Conservation (phyloP, 2,888 invertebrate genomes). For the Empis stercorea region DNA sequence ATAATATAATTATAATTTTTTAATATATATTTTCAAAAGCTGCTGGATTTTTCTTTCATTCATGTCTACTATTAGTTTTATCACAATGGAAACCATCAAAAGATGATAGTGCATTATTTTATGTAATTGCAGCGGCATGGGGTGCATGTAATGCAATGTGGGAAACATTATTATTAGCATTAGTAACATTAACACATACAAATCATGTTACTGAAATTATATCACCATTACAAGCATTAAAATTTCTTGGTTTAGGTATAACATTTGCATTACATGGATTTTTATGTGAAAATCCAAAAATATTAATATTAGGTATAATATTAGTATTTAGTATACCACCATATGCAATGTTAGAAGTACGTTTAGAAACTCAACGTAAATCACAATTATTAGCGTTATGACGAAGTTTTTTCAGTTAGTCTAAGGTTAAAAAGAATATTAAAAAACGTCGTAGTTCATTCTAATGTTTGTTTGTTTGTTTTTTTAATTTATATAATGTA, state of each 20-base stretch:
- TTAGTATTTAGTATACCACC: slow-evolving; percentile 33
- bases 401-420: slow-evolving; percentile 35
- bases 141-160: slow-evolving; percentile 77
- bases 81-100: slow-evolving; percentile 68
- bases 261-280: slow-evolving; percentile 51
- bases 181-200: slow-evolving; percentile 33
- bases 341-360: slow-evolving; percentile 33
- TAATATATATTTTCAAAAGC: slow-evolving; percentile 34
- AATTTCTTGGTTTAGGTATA: slow-evolving; percentile 46
- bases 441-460: neutral
- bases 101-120: slow-evolving; percentile 68
- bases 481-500: no score
- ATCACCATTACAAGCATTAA: slow-evolving; percentile 45
- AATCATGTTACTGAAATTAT: slow-evolving; percentile 32
- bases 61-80: slow-evolving; percentile 61
- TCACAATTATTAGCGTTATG: slow-evolving; percentile 31
- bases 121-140: slow-evolving; percentile 75
- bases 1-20: neutral
- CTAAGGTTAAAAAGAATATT: slow-evolving; percentile 10
- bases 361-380: slow-evolving; percentile 34
- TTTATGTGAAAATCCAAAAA: slow-evolving; percentile 41
- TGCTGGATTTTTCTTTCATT: slow-evolving; percentile 69
- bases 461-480: no score
- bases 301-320: slow-evolving; percentile 30
- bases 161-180: slow-evolving; percentile 51